Base-by-base conservation (phyloP, 2,113 vertebrate genomes). In the Tyrannus savana region DNA sequence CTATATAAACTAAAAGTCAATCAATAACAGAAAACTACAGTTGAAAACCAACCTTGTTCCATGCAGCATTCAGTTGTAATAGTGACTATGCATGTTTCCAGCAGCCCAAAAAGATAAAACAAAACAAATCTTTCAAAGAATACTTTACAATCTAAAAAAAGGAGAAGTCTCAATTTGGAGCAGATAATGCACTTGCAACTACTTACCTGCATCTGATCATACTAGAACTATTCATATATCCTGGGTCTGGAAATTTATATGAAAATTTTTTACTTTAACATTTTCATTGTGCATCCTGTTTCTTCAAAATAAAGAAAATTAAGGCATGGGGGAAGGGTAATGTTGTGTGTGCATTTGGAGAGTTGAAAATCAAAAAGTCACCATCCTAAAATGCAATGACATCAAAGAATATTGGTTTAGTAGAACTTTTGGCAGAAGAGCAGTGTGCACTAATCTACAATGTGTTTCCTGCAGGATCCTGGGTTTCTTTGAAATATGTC, bases 1-100 rank as follows among this genome's bases (percentile, higher is more conserved):
- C 87, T 86, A 39, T 41, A 76, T 77, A 94, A 95, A 95, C 39
- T 73, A 76, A 93, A 97, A 95, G 42, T 75, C 85, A 91, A 80
- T 88, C 58, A 95, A 82, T 93, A 79, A 87, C 68, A 91, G 62
- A 85, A 95, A 94, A 93, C 88, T 97, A 79, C 66, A 9, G 50
- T 79, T 95, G 73, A 94, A 97, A 95, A 89, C 37, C 60, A 96
- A 14, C 18, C 79, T 80, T 85, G 37, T 87, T 97, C 37, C 18
- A 73, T 69, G 76, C 42, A 85, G 18, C 39, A 83, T 53, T 76
- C 68, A 94, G 72, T 31, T 9, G 69, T 95, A 89, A 63, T 35
- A 79, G 33, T 69, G 33, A 31, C 25, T 56, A 4, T 84, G 42
- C 9, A 12, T 46, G 28, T 95, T 97, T 86, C 88, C 55, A 58